phyloP scores from a whole-genome alignment of 2,888 invertebrate genomes.

The Calliscelio sp. region DNA sequence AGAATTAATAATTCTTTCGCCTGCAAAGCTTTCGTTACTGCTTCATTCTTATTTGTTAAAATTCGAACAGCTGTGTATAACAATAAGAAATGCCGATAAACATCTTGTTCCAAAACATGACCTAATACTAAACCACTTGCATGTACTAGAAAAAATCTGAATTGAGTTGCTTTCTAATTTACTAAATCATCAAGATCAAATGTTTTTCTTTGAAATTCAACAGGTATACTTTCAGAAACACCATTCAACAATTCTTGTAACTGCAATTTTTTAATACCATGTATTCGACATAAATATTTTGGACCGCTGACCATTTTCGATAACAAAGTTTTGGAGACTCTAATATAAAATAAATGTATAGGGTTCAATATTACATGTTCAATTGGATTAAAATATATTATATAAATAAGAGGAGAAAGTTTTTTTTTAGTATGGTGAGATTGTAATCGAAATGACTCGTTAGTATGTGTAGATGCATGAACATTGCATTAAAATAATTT shows the following conservation, averaged over 20 bases:
- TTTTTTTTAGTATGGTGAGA: conserved; percentile 62
- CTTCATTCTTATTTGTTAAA: conserved; percentile 44
- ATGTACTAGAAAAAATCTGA: conserved; percentile 28
- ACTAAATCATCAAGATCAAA: conserved; percentile 64
- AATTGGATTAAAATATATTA: conserved; percentile 68
- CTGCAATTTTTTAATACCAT: conserved; percentile 12
- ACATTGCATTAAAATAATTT: conserved; percentile 57
- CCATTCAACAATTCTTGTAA: conserved; percentile 22
- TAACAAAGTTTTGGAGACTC: conserved; percentile 60
- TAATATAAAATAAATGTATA: conserved; percentile 72
- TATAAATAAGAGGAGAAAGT: conserved; percentile 55
- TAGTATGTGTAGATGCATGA: conserved; percentile 55
- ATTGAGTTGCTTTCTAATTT: conserved; percentile 69
- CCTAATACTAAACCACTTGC: conserved; percentile 47
- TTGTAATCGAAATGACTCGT: conserved; percentile 67
- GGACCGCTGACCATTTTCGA: conserved; percentile 33
- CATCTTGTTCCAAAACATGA: conserved; percentile 7
- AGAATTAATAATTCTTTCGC: conserved; percentile 19
- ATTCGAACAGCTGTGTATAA: conserved; percentile 69
- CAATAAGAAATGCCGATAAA: conserved; percentile 69
- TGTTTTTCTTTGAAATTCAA: conserved; percentile 74
- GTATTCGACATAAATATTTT: conserved; percentile 31
- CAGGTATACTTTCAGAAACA: conserved; percentile 60
- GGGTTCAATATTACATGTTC: conserved; percentile 66
- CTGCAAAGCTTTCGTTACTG: neutral